Evolutionary conservation across 2,113 vertebrate genomes (phyloP).

Genomic region (Dasyurus viverrinus): DNA sequence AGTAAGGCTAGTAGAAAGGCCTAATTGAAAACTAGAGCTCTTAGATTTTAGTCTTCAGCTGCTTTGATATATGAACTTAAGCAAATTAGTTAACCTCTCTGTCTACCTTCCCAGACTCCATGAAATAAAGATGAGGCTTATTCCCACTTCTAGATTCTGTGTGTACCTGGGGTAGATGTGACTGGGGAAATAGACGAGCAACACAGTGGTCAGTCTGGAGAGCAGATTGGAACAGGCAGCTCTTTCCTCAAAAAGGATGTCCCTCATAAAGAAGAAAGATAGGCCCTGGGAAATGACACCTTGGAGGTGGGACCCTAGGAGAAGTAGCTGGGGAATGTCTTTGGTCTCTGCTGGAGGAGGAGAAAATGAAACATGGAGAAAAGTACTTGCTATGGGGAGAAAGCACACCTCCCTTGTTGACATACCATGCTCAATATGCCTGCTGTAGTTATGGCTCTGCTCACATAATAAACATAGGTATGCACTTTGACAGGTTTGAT

Average conservation of each 20-base stretch:
- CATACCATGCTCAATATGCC: neutral
- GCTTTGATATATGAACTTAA: neutral
- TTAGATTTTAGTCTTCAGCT: neutral
- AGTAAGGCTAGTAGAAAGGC: neutral
- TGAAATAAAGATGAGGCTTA: neutral
- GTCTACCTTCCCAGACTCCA: neutral
- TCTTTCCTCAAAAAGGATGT: neutral
- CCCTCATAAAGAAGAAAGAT: neutral
- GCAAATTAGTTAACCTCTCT: neutral
- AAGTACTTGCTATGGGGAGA: neutral
- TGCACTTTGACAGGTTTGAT: neutral
- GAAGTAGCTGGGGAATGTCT: neutral
- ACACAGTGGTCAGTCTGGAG: neutral
- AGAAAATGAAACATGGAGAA: neutral
- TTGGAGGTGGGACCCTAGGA: neutral
- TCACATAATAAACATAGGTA: neutral
- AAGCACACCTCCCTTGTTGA: neutral
- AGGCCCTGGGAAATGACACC: neutral
- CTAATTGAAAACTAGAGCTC: neutral
- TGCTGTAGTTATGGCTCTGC: neutral
- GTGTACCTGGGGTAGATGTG: neutral
- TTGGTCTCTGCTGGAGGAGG: neutral
- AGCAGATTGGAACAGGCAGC: neutral
- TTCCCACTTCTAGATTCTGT: neutral
- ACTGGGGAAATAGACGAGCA: neutral